Base-by-base conservation (phyloP, 2,797 vertebrate species). In the Pachyuromys duprasi region DNA sequence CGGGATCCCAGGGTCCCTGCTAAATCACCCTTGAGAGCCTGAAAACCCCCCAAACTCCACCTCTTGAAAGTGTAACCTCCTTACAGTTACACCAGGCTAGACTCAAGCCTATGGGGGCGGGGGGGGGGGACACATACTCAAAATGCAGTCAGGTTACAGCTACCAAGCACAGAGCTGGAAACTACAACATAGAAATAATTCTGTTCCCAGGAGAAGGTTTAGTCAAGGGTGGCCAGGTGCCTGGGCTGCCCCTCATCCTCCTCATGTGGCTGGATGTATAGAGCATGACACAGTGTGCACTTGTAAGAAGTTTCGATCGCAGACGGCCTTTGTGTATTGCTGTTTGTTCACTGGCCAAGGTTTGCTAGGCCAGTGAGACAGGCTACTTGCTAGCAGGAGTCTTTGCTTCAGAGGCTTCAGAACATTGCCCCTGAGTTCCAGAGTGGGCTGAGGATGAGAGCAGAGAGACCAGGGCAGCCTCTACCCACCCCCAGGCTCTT, bases 251-350 rank as follows among this genome's bases (percentile, higher is more conserved):
- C 33, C 75, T 67, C 14, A 3, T 18, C 31, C 11, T 89, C 72
- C 28, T 39, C 26, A 28, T 45, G 17, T 67, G 20, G 67, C 13
- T 24, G 2, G 3, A 1, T 18, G 36, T 65, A 70, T 26, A 42
- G 80, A 70, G 72, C 28, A 78, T 2, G 63, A 24, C 2, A 0
- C 15, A 3, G 1, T 2, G 31, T 45, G 63, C 17, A 67, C 28
- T n/a, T 3, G 0, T 0, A 3, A n/a, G 15, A 75, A 45, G 53
- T 53, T 72, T 76, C 31, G 28, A 15, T 89, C 53, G 33, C 0
- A 0, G 0, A 20, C n/a, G 20, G 3, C 20, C 17, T 2, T 5
- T 36, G 70, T 75, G 55, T 67, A 18, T 33, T 6, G 0, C 26
- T 7, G 36, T 84, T 36, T 70, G 22, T 79, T 81, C 0, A 33